Evolutionary conservation across 2,888 invertebrate genomes (phyloP), one percentile per base, ranked within the genome.

Genomic region (Drosophila longiperda): DNA sequence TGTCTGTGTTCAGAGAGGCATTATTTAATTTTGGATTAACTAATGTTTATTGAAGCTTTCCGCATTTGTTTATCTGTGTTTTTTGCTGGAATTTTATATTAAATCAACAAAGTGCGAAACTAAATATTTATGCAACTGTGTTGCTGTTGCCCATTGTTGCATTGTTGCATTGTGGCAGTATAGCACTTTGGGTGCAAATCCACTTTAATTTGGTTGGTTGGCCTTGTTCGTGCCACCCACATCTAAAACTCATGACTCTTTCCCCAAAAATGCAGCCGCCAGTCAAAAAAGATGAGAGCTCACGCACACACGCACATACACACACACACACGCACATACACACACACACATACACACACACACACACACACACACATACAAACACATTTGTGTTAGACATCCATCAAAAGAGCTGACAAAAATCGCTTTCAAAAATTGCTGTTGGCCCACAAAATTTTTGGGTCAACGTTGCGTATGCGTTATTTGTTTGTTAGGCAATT

Each of bases 231-330:
- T 12, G n/a, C 75, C 62, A 58, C 72, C 67, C 81, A 60, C 80
- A 84, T 84, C 86, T 85, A 74, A 76, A 83, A 88, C 88, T 75
- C 86, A 84, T 85, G 88, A 83, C 68, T 60, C 78, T 76, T 53
- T 69, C 66, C 53, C 70, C 78, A 80, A 78, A 84, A 85, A 87
- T 80, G 78, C 80, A 87, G 52, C 57, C 49, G 34, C 12, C 48
- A 60, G 20, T 61, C 53, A 63, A 33, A 48, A 33, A 20, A 34
- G 38, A 23, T 34, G 62, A 42, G 33, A 29, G 53, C 52, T 36
- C 53, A 40, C 54, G 34, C 45, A 23, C 36, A 26, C 48, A 40
- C 42, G 20, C 34, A 38, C 36, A 48, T 2, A 26, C 23, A 9
- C 38, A 62, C 57, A 55, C 54, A 55, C 29, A 15, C 26, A 63